These are phyloP conservation scores for Leucopsar rothschildi DNA, from an alignment of 2,113 vertebrate genomes.

Conservation along the genomic window DNA sequence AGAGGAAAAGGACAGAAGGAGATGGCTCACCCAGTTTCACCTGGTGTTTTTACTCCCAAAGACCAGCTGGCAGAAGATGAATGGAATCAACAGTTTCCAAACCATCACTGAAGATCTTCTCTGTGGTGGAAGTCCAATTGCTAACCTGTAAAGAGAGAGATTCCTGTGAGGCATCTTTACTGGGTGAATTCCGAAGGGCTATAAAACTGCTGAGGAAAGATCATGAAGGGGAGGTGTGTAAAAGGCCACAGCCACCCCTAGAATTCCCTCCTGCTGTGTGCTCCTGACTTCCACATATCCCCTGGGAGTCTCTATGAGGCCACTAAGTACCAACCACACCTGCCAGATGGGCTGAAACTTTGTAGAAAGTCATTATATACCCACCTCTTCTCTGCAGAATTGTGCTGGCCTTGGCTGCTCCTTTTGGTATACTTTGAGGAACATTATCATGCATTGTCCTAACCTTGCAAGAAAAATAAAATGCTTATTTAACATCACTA, in stretches of 20 bases:
- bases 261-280: not conserved
- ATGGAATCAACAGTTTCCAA: not conserved
- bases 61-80: not conserved
- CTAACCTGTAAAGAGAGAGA: not conserved
- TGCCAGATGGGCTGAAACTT: not conserved
- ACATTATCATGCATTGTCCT: not conserved
- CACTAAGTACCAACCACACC: not conserved
- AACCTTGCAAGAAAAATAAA: not conserved
- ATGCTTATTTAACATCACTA: not conserved
- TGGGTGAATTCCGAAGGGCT: not conserved
- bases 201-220: not conserved
- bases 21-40: not conserved
- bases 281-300: not conserved
- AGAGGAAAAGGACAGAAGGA: not conserved
- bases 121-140: not conserved
- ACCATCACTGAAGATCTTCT: not conserved
- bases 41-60: not conserved
- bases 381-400: not conserved
- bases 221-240: not conserved
- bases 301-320: not conserved
- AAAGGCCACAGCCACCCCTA: not conserved
- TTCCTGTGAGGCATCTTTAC: not conserved
- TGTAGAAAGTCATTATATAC: not conserved
- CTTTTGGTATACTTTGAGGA: not conserved
- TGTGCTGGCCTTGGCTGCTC: not conserved